These are phyloP conservation scores for Gnathonemus longibarbis DNA, from an alignment of 2,113 vertebrate species.

Conservation along the genomic window DNA sequence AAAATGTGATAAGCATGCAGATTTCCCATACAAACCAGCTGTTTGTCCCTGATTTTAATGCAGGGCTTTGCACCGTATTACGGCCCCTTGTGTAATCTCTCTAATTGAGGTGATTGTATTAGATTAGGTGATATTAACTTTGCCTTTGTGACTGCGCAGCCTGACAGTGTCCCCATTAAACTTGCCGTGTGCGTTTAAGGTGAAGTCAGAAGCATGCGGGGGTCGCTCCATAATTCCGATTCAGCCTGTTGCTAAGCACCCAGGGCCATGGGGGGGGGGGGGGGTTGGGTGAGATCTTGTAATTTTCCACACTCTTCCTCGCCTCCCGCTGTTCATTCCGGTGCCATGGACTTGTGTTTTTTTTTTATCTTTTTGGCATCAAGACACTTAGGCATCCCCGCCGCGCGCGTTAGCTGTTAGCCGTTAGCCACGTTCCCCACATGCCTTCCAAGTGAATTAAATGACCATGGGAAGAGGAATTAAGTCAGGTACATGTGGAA, in stretches of 20 bases:
- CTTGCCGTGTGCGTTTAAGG: not conserved
- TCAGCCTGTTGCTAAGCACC: conserved; percentile 15
- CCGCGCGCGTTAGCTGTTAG: not conserved
- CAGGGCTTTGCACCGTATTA: not conserved
- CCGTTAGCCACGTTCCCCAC: not conserved
- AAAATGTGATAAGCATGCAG: not conserved
- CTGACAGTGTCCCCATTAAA: not conserved
- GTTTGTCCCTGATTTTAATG: not conserved
- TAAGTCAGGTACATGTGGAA: not conserved
- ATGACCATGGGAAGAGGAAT: not conserved
- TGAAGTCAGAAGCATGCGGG: not conserved
- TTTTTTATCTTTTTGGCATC: conserved; percentile 9
- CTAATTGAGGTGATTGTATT: not conserved
- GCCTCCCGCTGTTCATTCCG: not conserved
- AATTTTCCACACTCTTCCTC: not conserved
- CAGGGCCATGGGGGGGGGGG: not conserved
- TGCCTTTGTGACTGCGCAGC: not conserved
- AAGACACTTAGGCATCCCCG: not conserved
- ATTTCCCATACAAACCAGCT: not conserved
- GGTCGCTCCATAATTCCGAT: not conserved
- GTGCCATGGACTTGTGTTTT: not conserved
- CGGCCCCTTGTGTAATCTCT: not conserved
- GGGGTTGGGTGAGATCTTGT: not conserved
- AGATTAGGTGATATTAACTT: not conserved
- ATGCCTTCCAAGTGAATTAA: not conserved